Percentiles rank a stretch among this genome's conserved stretches.
These are phyloP conservation scores for Latrodectus elegans DNA, from an alignment of 2,888 invertebrate species.

Conservation along the genomic window DNA sequence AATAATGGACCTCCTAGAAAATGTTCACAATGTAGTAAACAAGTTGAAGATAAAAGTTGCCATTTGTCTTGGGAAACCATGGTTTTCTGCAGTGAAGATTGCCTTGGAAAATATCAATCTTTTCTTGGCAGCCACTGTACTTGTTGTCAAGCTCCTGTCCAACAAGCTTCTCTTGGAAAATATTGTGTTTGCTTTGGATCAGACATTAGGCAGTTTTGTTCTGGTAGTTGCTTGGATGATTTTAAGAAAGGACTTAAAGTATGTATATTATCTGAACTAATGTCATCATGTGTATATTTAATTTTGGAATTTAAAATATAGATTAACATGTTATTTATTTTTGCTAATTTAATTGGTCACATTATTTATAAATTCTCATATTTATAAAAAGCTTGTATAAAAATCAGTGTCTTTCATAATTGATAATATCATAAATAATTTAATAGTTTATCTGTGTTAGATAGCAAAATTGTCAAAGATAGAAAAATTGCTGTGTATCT, in stretches of 20 bases:
- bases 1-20: conserved; percentile 68
- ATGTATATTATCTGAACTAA: neutral
- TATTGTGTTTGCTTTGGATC: conserved; percentile 94
- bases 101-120: conserved; percentile 87
- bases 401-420: no score
- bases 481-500: no score
- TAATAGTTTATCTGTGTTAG: no score
- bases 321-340: no score
- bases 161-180: conserved; percentile 87
- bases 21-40: conserved; percentile 71
- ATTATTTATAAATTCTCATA: no score
- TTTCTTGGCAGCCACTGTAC: conserved; percentile 85
- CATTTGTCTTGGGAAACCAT: conserved; percentile 87
- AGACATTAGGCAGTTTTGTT: conserved; percentile 93
- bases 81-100: conserved; percentile 93
- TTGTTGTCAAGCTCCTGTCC: conserved; percentile 86
- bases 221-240: conserved; percentile 87
- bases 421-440: no score
- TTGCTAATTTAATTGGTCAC: no score
- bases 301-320: no score
- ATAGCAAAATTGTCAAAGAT: no score
- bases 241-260: conserved; percentile 89
- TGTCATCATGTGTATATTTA: no score
- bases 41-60: conserved; percentile 68
- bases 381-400: no score